phyloP scores from a whole-genome alignment of 2,888 invertebrate species.

The Drosophila greeni region DNA sequence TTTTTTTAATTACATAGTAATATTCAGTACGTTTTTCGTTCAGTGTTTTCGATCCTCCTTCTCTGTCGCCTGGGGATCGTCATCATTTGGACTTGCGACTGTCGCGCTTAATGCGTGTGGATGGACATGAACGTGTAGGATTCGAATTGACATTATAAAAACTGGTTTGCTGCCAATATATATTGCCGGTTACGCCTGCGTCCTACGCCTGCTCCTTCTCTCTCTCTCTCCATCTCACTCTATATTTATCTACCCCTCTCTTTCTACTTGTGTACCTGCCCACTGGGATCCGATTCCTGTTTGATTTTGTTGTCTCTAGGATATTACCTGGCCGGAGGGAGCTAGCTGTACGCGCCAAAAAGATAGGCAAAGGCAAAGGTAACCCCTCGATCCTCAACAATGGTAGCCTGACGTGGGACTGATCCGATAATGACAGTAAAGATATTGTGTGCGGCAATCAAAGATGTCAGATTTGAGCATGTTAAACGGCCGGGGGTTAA shows the following conservation, averaged over 20 bases:
- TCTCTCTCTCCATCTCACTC: slow-evolving; percentile 1
- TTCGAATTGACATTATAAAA: slow-evolving; percentile 74
- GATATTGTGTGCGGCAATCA: slow-evolving; percentile 32
- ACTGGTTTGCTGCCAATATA: slow-evolving; percentile 72
- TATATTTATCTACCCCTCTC: slow-evolving; percentile 2
- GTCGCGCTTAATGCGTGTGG: slow-evolving; percentile 74
- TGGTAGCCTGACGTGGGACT: slow-evolving; percentile 15
- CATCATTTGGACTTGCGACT: slow-evolving; percentile 72
- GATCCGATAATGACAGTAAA: slow-evolving; percentile 58
- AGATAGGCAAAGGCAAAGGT: slow-evolving; percentile 1
- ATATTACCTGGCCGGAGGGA: slow-evolving; percentile 52
- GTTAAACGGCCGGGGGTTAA: slow-evolving; percentile 7
- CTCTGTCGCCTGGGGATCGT: slow-evolving; percentile 44
- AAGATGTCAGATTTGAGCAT: slow-evolving; percentile 33
- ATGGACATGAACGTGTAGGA: slow-evolving; percentile 68
- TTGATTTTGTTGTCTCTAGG: slow-evolving; percentile 52
- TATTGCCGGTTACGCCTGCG: slow-evolving; percentile 53
- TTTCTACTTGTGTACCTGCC: slow-evolving; percentile 59
- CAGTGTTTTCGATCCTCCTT: slow-evolving; percentile 1
- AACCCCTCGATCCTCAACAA: slow-evolving; percentile 1
- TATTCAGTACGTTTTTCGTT: neutral
- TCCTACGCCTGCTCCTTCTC: slow-evolving; percentile 59
- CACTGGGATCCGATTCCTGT: slow-evolving; percentile 52
- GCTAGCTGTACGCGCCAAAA: slow-evolving; percentile 64
- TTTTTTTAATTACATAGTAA: too few relatives aligned